Conservation (phyloP, 1,140 invertebrate species). For the Scaptodrosophila lebanonensis region DNA sequence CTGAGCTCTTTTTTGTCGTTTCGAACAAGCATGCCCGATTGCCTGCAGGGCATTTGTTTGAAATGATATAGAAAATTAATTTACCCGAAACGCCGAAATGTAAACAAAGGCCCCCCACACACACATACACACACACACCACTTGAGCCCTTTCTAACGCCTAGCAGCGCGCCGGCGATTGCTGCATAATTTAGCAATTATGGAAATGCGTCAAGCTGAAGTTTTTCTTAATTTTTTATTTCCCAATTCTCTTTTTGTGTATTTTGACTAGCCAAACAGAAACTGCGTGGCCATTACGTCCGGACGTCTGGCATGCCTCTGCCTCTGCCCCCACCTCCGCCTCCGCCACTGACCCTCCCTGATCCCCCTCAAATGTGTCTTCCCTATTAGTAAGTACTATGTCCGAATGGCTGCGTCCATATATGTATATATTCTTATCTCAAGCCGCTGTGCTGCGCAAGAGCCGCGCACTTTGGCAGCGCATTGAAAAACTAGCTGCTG, state of each 20-base stretch:
- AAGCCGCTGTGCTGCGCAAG: conserved; percentile 15
- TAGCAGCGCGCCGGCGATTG: too few relatives aligned
- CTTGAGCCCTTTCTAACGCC: conserved; percentile 43
- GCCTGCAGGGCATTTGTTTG: conserved; percentile 6
- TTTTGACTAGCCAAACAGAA: conserved; percentile 25
- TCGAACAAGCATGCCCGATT: background rate
- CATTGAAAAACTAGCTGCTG: conserved; percentile 65
- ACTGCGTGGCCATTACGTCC: conserved; percentile 51
- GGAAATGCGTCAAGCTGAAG: conserved; percentile 53
- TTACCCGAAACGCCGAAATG: conserved; percentile 46
- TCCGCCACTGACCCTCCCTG: too few relatives aligned
- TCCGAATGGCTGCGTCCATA: background rate
- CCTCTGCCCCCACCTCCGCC: conserved; percentile 11
- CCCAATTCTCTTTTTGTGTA: background rate
- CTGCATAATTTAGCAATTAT: conserved; percentile 74
- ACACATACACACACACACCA: conserved; percentile 56
- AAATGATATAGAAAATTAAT: conserved; percentile 59
- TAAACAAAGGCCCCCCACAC: conserved; percentile 50
- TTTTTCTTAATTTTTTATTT: too few relatives aligned
- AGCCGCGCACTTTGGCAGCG: conserved; percentile 53
- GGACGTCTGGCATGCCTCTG: too few relatives aligned
- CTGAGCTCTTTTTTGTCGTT: too few relatives aligned
- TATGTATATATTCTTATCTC: conserved; percentile 38
- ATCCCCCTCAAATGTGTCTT: too few relatives aligned
- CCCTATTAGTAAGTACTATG: too few relatives aligned